Evolutionary conservation across 2,113 vertebrate species (phyloP).

Genomic region (Oreotrochilus melanogaster): DNA sequence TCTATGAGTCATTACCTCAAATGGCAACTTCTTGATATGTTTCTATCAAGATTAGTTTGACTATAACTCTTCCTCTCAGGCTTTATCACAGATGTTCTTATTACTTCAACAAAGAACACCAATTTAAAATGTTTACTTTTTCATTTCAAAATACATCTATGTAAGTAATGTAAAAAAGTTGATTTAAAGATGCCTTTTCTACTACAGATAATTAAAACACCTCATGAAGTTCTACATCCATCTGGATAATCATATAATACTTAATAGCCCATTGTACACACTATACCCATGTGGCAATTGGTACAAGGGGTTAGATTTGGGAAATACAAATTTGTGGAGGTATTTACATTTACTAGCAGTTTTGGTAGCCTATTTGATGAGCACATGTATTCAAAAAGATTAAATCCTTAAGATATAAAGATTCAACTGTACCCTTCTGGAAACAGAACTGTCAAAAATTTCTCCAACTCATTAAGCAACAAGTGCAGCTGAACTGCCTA

Average conservation of each 20-base stretch:
- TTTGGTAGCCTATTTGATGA: neutral
- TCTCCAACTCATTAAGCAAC: neutral
- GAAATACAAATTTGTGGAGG: neutral
- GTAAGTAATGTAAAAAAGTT: neutral
- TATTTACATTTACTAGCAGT: neutral
- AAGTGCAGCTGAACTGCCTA: neutral
- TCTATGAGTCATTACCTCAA: constrained; percentile 4
- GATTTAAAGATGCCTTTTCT: neutral
- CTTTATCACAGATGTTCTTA: neutral
- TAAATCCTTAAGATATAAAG: neutral
- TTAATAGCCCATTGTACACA: neutral
- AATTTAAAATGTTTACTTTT: constrained; percentile 19
- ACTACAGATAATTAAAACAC: neutral
- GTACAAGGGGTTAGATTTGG: neutral
- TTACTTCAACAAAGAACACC: constrained; percentile 37
- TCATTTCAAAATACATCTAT: neutral
- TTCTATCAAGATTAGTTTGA: neutral
- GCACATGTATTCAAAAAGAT: neutral
- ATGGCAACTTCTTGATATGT: neutral
- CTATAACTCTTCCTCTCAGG: neutral
- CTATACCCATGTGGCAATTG: too few relatives aligned
- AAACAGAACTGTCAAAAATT: neutral
- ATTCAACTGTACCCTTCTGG: neutral
- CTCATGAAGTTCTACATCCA: rapidly evolving
- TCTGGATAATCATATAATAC: neutral